Evolutionary conservation across 2,888 invertebrate genomes (phyloP), one percentile per base, ranked within the genome.

Genomic region (Tetheella fluctuosa): DNA sequence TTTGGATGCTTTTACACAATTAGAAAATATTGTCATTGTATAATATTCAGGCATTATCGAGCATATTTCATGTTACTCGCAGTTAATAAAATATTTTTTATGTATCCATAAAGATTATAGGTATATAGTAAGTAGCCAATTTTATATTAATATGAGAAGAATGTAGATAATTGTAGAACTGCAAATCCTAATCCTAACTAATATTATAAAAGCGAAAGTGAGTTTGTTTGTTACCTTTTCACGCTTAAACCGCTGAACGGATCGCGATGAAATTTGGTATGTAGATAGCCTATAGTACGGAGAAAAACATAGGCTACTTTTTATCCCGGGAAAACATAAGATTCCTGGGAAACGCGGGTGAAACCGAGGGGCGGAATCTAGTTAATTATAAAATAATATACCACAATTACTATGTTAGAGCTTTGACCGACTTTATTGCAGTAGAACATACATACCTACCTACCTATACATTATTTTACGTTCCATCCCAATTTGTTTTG

Each of bases 1-100:
- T 92, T 92, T 92, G 86, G 92, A 92, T 76, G 92, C 92, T 92
- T 92, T 92, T 92, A 92, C 92, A 92, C 90, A 70, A 85, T 79
- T 89, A 88, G 82, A 76, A n/a, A 77, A 80, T 84, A 85, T 83
- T 81, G 79, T 79, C 88, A 89, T 85, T 88, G 89, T 91, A 88
- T 81, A 77, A 88, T 86, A 88, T 77, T 83, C 83, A 81, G 83
- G 79, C 81, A 82, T 82, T 81, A 83, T 77, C 76, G 75, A 79
- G 77, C 81, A 84, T 82, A 78, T 77, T 82, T 81, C 81, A 84
- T 83, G 83, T 87, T 88, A 88, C 79, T 82, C 80, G 82, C 83
- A 81, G 80, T 83, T 81, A 83, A n/a, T 34, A 34, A 71, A 74
- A 65, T 74, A n/a, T n/a, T n/a, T n/a, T n/a, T n/a, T n/a, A n/a